Evolutionary conservation across 2,113 vertebrate genomes (phyloP), one percentile per base, ranked within the genome.

Genomic region (Macroglossus sobrinus): DNA sequence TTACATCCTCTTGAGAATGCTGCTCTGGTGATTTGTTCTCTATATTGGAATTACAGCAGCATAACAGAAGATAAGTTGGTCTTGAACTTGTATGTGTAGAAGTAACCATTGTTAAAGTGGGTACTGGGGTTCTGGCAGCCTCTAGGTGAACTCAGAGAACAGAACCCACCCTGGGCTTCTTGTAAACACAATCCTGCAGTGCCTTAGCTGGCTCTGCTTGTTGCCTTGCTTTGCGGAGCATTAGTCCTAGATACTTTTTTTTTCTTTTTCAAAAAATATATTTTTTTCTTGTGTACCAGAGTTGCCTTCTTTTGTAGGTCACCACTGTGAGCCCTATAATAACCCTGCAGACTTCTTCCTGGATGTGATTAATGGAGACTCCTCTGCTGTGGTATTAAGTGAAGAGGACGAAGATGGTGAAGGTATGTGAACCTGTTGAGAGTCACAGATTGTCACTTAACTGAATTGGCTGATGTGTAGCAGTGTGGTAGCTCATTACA

Each of bases 321-420:
- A 99, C 85, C 98, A 92, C 30, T 99, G 99, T 50, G 99, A 99
- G 96, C 95, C 99, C 0, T 99, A 99, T 97, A 99, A 99, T 98
- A 99, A 99, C 94, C 99, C 99, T 0, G 99, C 99, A 0, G 99
- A 99, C 97, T 99, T 99, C 85, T 99, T 99, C 97, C 98, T 99
- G 95, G 99, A 99, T 1, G 33, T 99, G 92, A 99, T 99, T 82
- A 99, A 99, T 1, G 99, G 99, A 93, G 99, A 99, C 94, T 99
- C 99, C 0, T 98, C 98, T 0, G 98, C 99, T 0, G 97, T 99
- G 35, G 7, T 95, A 2, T 55, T 98, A 84, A 98, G 35, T 92
- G 98, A 90, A 72, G 1, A 16, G 0, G 68, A 97, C 0, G 76
- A 61, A 35, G 84, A 38, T 0, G 76, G 91, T n/a, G 24, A 93